A percentile compares a stretch with the other conserved stretches of the same genome.
phyloP scores from a whole-genome alignment of 2,888 invertebrate species.

The Pyralis farinalis region DNA sequence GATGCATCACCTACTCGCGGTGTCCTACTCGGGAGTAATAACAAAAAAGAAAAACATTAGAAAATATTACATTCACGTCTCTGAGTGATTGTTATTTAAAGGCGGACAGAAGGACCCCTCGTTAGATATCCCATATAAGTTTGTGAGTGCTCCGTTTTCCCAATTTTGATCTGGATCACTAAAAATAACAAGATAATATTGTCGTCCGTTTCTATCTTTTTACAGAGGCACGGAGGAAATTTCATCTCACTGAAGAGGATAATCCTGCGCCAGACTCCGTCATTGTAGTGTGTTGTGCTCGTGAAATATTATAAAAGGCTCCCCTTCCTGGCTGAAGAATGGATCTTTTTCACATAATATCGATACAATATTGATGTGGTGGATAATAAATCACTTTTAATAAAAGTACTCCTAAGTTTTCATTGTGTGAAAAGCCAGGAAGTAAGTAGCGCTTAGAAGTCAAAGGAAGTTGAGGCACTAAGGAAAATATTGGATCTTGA shows the following conservation, averaged over 20 bases:
- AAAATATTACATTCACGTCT: too few species aligned
- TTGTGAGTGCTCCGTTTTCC: too few species aligned
- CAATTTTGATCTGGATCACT: too few species aligned
- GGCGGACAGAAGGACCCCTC: too few species aligned
- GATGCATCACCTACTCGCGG: too few species aligned
- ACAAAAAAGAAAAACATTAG: too few species aligned
- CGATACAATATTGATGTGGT: constrained; percentile 21
- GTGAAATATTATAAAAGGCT: constrained; percentile 34
- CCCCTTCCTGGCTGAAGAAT: constrained; percentile 28
- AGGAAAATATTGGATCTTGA: constrained; percentile 8
- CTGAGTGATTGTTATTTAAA: too few species aligned
- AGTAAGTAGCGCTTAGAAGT: constrained; percentile 7
- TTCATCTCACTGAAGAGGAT: constrained; percentile 57
- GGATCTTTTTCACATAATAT: constrained; percentile 26
- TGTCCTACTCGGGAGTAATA: too few species aligned
- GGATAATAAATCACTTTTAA: constrained; percentile 32
- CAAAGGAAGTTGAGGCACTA: constrained; percentile 11
- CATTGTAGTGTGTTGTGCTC: constrained; percentile 34
- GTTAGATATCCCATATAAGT: too few species aligned
- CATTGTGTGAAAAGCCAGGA: constrained; percentile 14
- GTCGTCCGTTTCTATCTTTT: constrained; percentile 13
- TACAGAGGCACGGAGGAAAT: constrained; percentile 37
- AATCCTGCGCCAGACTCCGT: constrained; percentile 49
- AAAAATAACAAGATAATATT: not conserved
- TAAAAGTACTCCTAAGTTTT: constrained; percentile 23